Evolutionary conservation across 2,113 vertebrate species (phyloP), one percentile per base, ranked within the genome.

Genomic region (Sigmodon hispidus): DNA sequence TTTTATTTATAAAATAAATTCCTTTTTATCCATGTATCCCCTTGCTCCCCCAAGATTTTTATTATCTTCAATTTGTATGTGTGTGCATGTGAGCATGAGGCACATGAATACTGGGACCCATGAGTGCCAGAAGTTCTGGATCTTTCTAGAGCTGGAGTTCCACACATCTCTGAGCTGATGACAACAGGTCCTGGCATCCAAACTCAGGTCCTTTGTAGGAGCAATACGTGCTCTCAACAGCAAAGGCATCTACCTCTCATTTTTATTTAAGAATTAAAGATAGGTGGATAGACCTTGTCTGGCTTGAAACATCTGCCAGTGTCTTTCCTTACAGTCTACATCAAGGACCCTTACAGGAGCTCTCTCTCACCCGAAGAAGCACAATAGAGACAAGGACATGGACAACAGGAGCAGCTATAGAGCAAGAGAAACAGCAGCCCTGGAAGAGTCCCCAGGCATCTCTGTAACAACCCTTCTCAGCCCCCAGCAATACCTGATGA

Each of bases 401-500:
- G 50, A 57, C 75, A 26, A 31, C 29, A 34, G 67, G 86, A 79
- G 9, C 15, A 48, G n/a, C 13, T 13, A 3, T 10, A 75, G 86
- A 36, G 65, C 12, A 31, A 92, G 13, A 86, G 43, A 83, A 61
- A 31, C 10, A 26, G 36, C 4, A 7, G 43, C 59, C 57, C 61
- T 6, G 69, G 48, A 43, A 81, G 29, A 52, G 10, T 69, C 31
- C 50, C 70, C 26, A 19, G 76, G 81, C 31, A 55, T 67, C 43
- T 70, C 40, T 40, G 7, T 7, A 88, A 63, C 9, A 72, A 45
- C 0, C 65, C 17, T 26, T 21, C 50, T 61, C 36, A 55, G 16
- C 12, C 26, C 22, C 10, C 3, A 4, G 90, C 1, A 12, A 59
- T 96, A 99, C 99, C 99, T 99, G 97, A 99, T 99, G 96, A 99